Conservation (phyloP, 2,113 vertebrate genomes). For the Bungarus multicinctus region DNA sequence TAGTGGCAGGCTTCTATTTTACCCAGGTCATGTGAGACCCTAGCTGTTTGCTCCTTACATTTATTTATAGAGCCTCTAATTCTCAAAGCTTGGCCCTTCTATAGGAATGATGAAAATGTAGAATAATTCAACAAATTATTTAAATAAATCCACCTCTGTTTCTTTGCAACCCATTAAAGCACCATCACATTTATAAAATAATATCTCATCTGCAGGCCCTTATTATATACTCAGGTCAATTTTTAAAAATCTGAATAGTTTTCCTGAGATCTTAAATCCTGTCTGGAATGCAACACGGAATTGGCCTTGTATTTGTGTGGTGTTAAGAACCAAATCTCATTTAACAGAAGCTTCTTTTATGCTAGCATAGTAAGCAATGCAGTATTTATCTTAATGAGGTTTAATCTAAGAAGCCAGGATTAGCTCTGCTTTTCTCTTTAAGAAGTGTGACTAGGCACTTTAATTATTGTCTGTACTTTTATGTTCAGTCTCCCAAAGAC, state of each 20-base stretch:
- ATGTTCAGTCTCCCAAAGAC: constrained; percentile 3
- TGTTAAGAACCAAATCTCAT: constrained; percentile 19
- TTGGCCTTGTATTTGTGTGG: background rate
- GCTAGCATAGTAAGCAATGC: background rate
- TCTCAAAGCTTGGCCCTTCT: background rate
- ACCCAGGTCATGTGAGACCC: background rate
- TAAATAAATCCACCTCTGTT: background rate
- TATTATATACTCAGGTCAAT: background rate
- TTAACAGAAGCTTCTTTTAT: constrained; percentile 17
- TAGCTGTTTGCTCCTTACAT: background rate
- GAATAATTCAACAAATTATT: background rate
- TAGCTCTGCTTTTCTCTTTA: constrained; percentile 10
- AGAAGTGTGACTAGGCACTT: constrained; percentile 14
- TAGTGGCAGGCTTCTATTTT: background rate
- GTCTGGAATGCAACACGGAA: background rate
- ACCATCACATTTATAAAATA: background rate
- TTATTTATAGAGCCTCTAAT: background rate
- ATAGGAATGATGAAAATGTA: background rate
- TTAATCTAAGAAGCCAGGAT: constrained; percentile 10
- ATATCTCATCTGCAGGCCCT: background rate
- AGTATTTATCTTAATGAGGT: constrained; percentile 20
- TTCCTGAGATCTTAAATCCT: background rate
- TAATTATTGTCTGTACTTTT: constrained; percentile 20
- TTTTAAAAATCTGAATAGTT: background rate
- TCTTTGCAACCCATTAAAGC: background rate